A percentile compares a stretch with the other conserved stretches of the same genome.
phyloP scores from a whole-genome alignment of 2,888 invertebrate species.

The Euplexia lucipara region DNA sequence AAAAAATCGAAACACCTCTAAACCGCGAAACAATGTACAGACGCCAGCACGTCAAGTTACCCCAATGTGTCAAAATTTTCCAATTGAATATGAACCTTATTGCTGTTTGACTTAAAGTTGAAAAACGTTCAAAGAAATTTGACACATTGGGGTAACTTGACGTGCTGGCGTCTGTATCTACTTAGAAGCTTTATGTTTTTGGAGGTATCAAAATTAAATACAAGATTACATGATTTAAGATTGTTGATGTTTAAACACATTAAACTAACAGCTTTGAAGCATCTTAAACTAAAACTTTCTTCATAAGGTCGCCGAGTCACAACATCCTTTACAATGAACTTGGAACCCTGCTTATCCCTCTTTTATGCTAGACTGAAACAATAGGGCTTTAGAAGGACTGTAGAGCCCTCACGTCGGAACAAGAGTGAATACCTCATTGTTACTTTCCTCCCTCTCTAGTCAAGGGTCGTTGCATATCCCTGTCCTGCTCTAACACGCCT shows the following conservation, averaged over 20 bases:
- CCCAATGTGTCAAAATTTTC: too few relatives aligned
- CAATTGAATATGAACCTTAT: too few relatives aligned
- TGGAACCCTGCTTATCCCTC: constrained; percentile 40
- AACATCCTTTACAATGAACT: constrained; percentile 34
- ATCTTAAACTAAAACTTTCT: constrained; percentile 7
- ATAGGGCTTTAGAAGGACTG: constrained; percentile 45
- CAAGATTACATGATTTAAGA: too few relatives aligned
- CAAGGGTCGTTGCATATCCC: constrained; percentile 16
- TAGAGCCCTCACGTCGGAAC: constrained; percentile 46
- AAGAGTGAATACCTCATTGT: constrained; percentile 56
- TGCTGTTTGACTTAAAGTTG: too few relatives aligned
- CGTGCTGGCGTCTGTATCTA: too few relatives aligned
- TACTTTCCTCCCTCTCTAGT: constrained; percentile 35
- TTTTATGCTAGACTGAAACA: constrained; percentile 49
- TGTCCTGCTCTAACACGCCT: constrained; percentile 28
- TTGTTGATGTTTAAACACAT: not conserved
- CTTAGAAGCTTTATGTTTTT: too few relatives aligned
- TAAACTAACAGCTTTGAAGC: not conserved
- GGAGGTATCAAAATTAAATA: too few relatives aligned
- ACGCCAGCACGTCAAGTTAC: too few relatives aligned
- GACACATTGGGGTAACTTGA: too few relatives aligned
- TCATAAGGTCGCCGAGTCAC: constrained; percentile 6
- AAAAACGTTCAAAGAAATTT: too few relatives aligned
- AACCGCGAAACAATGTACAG: too few relatives aligned
- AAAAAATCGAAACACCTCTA: too few relatives aligned